Evolutionary conservation across 2,888 invertebrate species (phyloP).

Genomic region (Zonitis immaculata): DNA sequence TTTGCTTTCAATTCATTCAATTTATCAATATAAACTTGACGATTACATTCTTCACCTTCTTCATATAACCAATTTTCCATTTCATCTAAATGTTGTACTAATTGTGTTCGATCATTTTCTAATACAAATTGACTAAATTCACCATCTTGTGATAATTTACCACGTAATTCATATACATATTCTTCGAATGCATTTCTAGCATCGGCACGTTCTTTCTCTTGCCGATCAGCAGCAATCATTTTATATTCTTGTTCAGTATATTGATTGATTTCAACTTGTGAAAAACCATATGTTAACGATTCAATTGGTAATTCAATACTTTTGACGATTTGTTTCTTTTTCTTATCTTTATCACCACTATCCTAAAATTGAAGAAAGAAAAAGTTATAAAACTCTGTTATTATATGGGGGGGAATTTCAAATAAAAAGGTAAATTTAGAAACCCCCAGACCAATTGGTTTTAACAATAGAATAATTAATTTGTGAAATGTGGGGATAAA

Average conservation of each 20-base stretch:
- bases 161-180: conserved; percentile 94
- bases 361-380: conserved; percentile 41
- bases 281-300: conserved; percentile 65
- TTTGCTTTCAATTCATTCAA: conserved; percentile 61
- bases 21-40: conserved; percentile 65
- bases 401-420: too few species aligned
- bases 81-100: conserved; percentile 67
- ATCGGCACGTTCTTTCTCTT: conserved; percentile 93
- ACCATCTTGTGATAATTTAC: conserved; percentile 75
- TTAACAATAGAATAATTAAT: too few species aligned
- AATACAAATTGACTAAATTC: conserved; percentile 68
- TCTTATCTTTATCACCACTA: conserved; percentile 61
- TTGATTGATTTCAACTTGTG: conserved; percentile 65
- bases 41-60: conserved; percentile 89
- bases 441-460: too few species aligned
- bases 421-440: too few species aligned
- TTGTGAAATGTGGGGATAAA: neutral
- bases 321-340: conserved; percentile 76
- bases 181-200: conserved; percentile 97
- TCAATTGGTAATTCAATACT: conserved; percentile 82
- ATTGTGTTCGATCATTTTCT: conserved; percentile 61
- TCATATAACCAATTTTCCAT: conserved; percentile 98
- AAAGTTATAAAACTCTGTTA: too few species aligned
- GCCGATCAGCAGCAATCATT: conserved; percentile 67
- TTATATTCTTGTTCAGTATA: conserved; percentile 63